phyloP scores from a whole-genome alignment of 2,113 vertebrate species.

The Sisor rabdophorus region DNA sequence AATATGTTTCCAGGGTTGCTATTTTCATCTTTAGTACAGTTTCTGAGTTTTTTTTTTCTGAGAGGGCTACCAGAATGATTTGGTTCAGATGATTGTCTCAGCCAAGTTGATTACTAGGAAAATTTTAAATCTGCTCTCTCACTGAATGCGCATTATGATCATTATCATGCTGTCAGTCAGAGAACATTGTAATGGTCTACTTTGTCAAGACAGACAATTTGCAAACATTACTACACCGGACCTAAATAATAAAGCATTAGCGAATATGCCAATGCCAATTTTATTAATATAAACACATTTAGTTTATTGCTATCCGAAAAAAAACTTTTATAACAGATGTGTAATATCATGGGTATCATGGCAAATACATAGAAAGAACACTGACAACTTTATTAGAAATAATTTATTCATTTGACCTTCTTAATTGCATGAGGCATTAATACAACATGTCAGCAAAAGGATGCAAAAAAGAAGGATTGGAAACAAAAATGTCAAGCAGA shows the following conservation, averaged over 20 bases:
- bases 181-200: background rate
- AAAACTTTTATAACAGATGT: background rate
- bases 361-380: too few species aligned
- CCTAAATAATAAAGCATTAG: background rate
- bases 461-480: slow-evolving; percentile 1
- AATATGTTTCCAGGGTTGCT: too few species aligned
- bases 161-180: background rate
- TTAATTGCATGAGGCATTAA: background rate
- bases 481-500: background rate
- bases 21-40: background rate
- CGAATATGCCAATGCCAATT: background rate
- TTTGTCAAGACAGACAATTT: background rate
- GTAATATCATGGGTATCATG: background rate
- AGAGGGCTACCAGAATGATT: background rate
- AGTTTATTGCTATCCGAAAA: background rate
- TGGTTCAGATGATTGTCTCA: background rate
- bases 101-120: background rate
- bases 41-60: background rate
- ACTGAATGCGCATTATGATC: background rate
- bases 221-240: background rate
- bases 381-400: background rate
- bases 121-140: background rate
- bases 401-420: background rate
- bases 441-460: background rate
- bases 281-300: background rate